phyloP scores from a whole-genome alignment of 2,797 vertebrate genomes.

The Falco peregrinus region DNA sequence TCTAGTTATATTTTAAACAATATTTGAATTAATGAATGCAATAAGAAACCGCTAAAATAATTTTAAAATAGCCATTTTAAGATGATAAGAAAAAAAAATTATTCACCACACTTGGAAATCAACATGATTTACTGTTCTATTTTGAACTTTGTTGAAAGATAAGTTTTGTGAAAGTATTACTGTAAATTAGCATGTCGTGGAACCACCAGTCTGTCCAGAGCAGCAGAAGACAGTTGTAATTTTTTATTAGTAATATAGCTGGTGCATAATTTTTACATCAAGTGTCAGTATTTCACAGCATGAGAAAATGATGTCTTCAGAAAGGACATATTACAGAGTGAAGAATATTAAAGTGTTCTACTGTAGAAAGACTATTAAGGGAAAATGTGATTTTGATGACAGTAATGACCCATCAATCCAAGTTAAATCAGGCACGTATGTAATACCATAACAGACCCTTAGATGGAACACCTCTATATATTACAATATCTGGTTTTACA shows the following conservation, averaged over 20 bases:
- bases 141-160: background rate
- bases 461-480: background rate
- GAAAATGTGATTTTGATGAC: conserved; percentile 11
- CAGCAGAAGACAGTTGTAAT: background rate
- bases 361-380: background rate
- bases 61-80: background rate
- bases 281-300: background rate
- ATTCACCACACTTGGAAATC: background rate
- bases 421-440: background rate
- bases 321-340: background rate
- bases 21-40: background rate
- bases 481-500: background rate
- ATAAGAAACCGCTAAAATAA: background rate
- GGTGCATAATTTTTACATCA: conserved; percentile 1
- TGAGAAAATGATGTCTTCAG: background rate
- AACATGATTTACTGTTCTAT: background rate
- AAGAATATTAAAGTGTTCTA: background rate
- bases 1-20: background rate
- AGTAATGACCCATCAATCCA: background rate
- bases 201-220: background rate
- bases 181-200: background rate
- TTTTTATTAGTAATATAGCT: background rate
- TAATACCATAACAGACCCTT: background rate
- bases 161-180: background rate
- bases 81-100: background rate